Evolutionary conservation across 2,888 invertebrate species (phyloP), one percentile per base, ranked within the genome.

Genomic region (Morpho deidamia): DNA sequence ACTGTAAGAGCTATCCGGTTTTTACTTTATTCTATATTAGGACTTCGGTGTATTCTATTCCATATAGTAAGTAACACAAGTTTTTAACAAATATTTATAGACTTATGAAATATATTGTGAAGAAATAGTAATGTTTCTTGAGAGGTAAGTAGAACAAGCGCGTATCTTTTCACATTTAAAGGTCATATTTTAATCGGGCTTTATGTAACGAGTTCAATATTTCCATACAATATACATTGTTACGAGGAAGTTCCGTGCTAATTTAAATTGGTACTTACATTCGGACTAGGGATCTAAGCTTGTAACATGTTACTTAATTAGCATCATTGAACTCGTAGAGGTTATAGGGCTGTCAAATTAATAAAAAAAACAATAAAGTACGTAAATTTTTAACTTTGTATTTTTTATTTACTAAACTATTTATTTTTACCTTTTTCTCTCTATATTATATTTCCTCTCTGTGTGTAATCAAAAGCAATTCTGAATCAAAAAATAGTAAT

Each of bases 161-260:
- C n/a, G 38, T 32, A 48, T 52, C 37, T 23, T 46, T 44, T 53
- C 43, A 47, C 41, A 53, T 57, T 35, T 57, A 53, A 42, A 57
- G 53, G 53, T 44, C 51, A 33, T 33, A 47, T 53, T 44, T 53
- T 38, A 48, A 51, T 32, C 39, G 37, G n/a, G 35, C 74, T 71
- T 73, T 71, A 78, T 78, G 78, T 68, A 83, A 78, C 74, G 76
- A 74, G 80, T 74, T 63, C 83, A 77, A 78, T 78, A 86, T 87
- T 83, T 81, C 78, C 85, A 87, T 84, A 87, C 83, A 85, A 86
- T 84, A 78, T 74, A 78, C 78, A 81, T 82, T 82, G 83, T 82
- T 77, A 72, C 68, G 23, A 23, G 23, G 3, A 23, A 23, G 51
- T 72, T 78, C 74, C 63, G 70, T 68, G 70, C 72, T 83, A 83